Conservation (phyloP, 2,797 vertebrate genomes). For the Ceyx erithaca region DNA sequence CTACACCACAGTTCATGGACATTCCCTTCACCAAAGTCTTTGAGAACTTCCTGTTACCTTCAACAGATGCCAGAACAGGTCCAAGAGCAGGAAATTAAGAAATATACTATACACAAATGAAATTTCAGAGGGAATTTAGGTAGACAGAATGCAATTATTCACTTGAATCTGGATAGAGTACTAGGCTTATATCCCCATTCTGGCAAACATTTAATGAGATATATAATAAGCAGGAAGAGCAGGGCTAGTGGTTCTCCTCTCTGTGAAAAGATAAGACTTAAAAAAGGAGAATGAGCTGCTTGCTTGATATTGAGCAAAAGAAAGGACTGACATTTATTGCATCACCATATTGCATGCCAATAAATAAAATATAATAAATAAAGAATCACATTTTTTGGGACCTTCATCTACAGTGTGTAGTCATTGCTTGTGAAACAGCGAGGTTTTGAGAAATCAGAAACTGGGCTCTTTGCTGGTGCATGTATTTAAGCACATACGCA, state of each 20-base stretch:
- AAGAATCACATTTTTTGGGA: not conserved
- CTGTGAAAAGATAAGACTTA: not conserved
- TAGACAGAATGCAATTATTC: conserved; percentile 50
- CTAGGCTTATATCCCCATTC: not conserved
- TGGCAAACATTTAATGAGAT: not conserved
- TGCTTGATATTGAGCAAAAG: not conserved
- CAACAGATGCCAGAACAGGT: conserved; percentile 23
- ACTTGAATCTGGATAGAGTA: not conserved
- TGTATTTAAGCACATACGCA: not conserved
- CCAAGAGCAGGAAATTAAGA: conserved; percentile 50
- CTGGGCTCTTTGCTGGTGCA: not conserved
- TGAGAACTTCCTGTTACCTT: conserved; percentile 37
- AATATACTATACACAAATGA: conserved; percentile 45
- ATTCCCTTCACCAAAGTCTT: conserved; percentile 25
- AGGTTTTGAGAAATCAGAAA: not conserved
- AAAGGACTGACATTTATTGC: not conserved
- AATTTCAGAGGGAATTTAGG: conserved; percentile 31
- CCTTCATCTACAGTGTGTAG: not conserved
- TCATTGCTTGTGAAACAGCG: not conserved
- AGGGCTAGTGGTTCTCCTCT: not conserved
- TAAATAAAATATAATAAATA: conserved; percentile 7
- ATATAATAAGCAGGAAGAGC: conserved; percentile 1
- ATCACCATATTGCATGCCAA: not conserved
- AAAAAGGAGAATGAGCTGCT: not conserved
- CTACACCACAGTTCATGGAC: not conserved